These are phyloP conservation scores for Hippopotamus amphibius DNA, from an alignment of 2,113 vertebrate genomes.

Conservation along the genomic window DNA sequence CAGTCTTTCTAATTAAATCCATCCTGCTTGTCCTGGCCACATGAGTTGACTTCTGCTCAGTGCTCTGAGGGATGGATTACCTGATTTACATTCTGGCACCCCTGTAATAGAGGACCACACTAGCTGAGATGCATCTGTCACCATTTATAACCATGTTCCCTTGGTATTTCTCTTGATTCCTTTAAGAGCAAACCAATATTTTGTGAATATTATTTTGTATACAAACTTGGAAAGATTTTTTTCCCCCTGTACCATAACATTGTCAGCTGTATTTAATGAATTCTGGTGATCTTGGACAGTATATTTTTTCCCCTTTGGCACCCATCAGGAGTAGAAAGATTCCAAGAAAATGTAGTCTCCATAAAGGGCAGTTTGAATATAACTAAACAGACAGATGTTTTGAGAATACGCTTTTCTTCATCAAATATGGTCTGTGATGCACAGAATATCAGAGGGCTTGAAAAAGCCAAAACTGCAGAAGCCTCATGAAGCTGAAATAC, in stretches of 20 bases:
- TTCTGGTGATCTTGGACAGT: background rate
- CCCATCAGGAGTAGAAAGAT: background rate
- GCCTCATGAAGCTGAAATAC: background rate
- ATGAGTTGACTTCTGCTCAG: background rate
- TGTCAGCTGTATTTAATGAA: slow-evolving; percentile 30
- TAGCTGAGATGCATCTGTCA: background rate
- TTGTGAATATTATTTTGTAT: background rate
- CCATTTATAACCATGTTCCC: background rate
- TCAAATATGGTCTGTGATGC: slow-evolving; percentile 33
- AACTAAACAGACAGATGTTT: slow-evolving; percentile 44
- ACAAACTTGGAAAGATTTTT: background rate
- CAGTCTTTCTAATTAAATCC: slow-evolving; percentile 13
- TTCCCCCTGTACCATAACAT: background rate
- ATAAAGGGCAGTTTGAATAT: background rate
- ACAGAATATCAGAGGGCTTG: background rate
- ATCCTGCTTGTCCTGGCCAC: background rate
- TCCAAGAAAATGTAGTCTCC: slow-evolving; percentile 43
- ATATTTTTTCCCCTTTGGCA: background rate
- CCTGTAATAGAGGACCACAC: background rate
- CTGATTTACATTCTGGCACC: background rate
- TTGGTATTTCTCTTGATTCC: background rate
- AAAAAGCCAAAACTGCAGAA: background rate
- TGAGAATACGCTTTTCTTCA: slow-evolving; percentile 16
- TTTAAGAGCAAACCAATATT: background rate
- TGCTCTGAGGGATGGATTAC: background rate